Conservation (phyloP, 2,888 invertebrate species). For the Rhamnusium bicolor region DNA sequence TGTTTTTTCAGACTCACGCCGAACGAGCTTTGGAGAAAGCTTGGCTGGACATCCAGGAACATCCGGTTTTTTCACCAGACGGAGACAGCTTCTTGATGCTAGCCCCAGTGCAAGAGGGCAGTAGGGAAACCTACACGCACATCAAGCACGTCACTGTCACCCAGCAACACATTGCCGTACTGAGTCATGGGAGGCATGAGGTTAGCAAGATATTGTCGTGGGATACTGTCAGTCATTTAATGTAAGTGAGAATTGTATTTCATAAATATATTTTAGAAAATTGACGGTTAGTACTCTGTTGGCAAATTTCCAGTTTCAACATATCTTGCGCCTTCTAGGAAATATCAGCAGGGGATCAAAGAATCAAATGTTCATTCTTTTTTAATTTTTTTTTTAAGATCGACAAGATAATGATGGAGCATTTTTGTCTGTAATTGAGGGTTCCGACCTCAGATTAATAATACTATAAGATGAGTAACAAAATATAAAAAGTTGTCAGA, state of each 20-base stretch:
- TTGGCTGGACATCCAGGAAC: slow-evolving; percentile 89
- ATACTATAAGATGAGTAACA: no score
- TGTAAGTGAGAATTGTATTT: slow-evolving; percentile 73
- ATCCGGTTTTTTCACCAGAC: slow-evolving; percentile 88
- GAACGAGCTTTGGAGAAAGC: slow-evolving; percentile 88
- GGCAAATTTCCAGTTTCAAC: no score
- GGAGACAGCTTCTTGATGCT: slow-evolving; percentile 88
- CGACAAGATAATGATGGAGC: no score
- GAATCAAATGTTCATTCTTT: no score
- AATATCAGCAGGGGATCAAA: no score
- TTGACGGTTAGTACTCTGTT: no score
- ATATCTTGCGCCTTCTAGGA: no score
- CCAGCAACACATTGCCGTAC: slow-evolving; percentile 86
- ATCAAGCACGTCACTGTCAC: slow-evolving; percentile 89
- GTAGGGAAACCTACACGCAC: slow-evolving; percentile 88
- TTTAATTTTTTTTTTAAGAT: no score
- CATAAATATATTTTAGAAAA: no score
- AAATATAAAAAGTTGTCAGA: no score
- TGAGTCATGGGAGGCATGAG: slow-evolving; percentile 90
- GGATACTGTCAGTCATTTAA: slow-evolving; percentile 88
- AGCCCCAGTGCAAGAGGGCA: slow-evolving; percentile 88
- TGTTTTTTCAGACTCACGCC: slow-evolving; percentile 82
- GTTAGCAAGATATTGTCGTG: slow-evolving; percentile 87
- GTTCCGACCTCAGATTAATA: no score
- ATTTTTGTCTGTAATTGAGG: no score